These are phyloP conservation scores for Lasioglossum albipes DNA, from an alignment of 1,140 invertebrate genomes.

Conservation along the genomic window DNA sequence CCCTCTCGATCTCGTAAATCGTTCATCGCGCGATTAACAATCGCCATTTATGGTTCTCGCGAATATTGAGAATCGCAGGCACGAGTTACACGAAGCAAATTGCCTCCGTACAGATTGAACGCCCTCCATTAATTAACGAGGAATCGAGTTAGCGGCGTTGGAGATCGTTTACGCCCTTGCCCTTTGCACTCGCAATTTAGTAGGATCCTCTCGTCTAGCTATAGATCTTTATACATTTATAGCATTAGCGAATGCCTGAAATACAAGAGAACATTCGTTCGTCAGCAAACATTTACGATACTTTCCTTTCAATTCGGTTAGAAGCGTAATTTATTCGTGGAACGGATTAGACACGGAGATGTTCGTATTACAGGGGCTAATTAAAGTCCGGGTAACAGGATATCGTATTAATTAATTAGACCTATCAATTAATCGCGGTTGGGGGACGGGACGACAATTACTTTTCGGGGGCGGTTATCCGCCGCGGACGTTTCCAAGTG, in stretches of 20 bases:
- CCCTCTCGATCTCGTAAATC: too few species aligned
- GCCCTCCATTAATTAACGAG: background rate
- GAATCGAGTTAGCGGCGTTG: background rate
- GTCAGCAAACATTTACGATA: too few species aligned
- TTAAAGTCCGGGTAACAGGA: constrained; percentile 5
- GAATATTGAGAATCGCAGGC: background rate
- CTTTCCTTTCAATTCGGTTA: too few species aligned
- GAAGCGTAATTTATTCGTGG: too few species aligned
- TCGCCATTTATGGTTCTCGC: background rate
- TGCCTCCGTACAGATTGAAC: background rate
- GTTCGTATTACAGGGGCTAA: background rate
- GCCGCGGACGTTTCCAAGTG: constrained; percentile 26
- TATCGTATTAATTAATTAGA: constrained; percentile 4
- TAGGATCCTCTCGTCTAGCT: too few species aligned
- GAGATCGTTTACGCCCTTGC: background rate
- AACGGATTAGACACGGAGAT: background rate
- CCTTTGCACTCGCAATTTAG: background rate
- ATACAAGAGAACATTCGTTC: too few species aligned
- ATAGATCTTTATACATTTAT: too few species aligned
- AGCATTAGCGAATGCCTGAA: too few species aligned
- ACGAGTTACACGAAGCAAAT: background rate
- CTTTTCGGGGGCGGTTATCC: constrained; percentile 19
- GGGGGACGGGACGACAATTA: constrained; percentile 11
- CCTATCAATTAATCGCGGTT: constrained; percentile 20
- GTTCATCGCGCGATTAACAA: background rate